Base-by-base conservation (phyloP, 53 echinoderm and acorn worm genomes). In the Holothuria scabra region DNA sequence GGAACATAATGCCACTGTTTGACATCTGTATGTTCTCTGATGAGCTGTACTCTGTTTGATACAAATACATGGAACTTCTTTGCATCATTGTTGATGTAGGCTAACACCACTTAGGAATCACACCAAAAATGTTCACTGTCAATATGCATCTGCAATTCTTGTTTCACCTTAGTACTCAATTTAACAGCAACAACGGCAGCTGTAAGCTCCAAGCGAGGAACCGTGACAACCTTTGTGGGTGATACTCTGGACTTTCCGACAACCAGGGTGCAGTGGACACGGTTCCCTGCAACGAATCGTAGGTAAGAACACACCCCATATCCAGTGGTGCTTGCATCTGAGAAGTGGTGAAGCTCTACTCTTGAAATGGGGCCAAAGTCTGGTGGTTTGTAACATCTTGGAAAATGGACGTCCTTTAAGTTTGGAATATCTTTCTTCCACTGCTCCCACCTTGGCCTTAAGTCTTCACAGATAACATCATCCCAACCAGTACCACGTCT, bases 281-380 rank as follows among this genome's bases (percentile, higher is more conserved):
- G 30, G 29, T 65, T 85, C 37, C 67, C 79, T 46, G 44, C 70
- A 52, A 84, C 25, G 21, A 79, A 57, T 79, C 79, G 56, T 11
- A 79, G 41, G 1, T 79, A 79, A n/a, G 76, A 64, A 22, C 88
- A 88, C 65, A 61, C 56, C 9, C 88, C 88, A 65, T 83, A 88
- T 1, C 89, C 89, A 20, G 25, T 56, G 28, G 74, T n/a, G n/a
- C n/a, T n/a, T n/a, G n/a, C n/a, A n/a, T n/a, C n/a, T n/a, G n/a
- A n/a, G n/a, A n/a, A n/a, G 71, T 90, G 90, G 41, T 93, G 93
- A 0, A 90, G 44, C 64, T 93, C 85, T 24, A 79, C 84, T 7
- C 29, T 25, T 25, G 28, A 31, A 19, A 88, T 59, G 20, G 65
- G 23, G 2, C 90, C 88, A 79, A 93, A 88, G 23, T 61, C 86